Evolutionary conservation across 1,140 invertebrate genomes (phyloP).

Genomic region (Anoplolepis gracilipes): DNA sequence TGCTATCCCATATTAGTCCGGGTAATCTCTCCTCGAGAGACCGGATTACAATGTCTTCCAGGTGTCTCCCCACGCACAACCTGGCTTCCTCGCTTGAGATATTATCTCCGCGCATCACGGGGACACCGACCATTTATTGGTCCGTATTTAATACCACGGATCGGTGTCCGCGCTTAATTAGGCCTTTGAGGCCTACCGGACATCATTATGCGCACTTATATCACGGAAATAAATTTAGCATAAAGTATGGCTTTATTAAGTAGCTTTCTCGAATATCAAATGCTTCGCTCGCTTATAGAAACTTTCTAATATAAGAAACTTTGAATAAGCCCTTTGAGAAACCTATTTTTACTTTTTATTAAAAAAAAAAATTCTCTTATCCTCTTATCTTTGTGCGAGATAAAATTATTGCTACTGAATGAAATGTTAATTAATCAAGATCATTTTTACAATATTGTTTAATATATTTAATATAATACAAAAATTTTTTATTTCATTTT

Average conservation of each 20-base stretch:
- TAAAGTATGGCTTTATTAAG: slow-evolving; percentile 45
- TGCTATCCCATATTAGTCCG: slow-evolving; percentile 36
- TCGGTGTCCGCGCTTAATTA: slow-evolving; percentile 32
- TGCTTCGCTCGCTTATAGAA: not conserved
- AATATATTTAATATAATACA: not conserved
- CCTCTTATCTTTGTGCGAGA: not conserved
- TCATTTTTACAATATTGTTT: not conserved
- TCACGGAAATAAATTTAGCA: slow-evolving; percentile 39
- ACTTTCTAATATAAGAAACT: slow-evolving; percentile 37
- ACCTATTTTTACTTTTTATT: not conserved
- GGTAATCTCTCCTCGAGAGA: slow-evolving; percentile 4
- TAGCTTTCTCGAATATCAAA: not conserved
- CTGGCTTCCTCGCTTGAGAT: too few species aligned
- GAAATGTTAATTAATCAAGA: not conserved
- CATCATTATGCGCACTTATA: slow-evolving; percentile 37
- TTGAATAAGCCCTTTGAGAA: not conserved
- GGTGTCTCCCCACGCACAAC: not conserved
- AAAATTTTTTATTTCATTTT: not conserved
- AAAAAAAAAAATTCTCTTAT: not conserved
- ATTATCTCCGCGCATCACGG: slow-evolving; percentile 6
- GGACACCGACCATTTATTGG: not conserved
- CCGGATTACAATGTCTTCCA: slow-evolving; percentile 9
- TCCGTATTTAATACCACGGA: slow-evolving; percentile 1
- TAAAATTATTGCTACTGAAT: not conserved
- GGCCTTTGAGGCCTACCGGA: slow-evolving; percentile 20